These are phyloP conservation scores for Argyresthia goedartella DNA, from an alignment of 2,888 invertebrate species.

Conservation along the genomic window DNA sequence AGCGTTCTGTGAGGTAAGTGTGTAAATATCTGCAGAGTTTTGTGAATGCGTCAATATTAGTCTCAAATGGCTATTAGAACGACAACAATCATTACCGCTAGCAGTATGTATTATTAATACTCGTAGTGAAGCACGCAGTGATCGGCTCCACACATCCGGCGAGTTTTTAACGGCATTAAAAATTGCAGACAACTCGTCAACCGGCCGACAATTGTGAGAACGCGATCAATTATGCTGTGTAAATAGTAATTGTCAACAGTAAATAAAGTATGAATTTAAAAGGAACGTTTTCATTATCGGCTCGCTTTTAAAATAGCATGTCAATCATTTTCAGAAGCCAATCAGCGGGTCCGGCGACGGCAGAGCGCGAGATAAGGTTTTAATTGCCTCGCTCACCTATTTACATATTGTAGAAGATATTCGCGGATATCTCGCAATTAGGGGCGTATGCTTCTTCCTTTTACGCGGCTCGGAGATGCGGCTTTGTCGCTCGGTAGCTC, in stretches of 20 bases:
- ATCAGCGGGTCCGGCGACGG: constrained; percentile 43
- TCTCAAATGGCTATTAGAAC: background rate
- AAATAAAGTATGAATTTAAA: constrained; percentile 55
- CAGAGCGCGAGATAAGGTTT: constrained; percentile 60
- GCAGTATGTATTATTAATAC: background rate
- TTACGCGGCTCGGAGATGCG: constrained; percentile 30
- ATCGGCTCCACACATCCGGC: constrained; percentile 1
- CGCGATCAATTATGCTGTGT: constrained; percentile 64
- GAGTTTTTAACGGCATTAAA: constrained; percentile 34
- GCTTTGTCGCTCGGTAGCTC: constrained; percentile 43
- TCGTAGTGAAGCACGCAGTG: background rate
- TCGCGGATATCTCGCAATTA: constrained; percentile 62
- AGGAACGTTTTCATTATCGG: constrained; percentile 63
- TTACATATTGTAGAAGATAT: constrained; percentile 66
- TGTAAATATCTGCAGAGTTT: background rate
- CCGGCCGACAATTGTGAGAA: constrained; percentile 66
- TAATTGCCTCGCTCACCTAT: constrained; percentile 65
- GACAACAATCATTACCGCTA: constrained; percentile 1
- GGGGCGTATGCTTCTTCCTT: constrained; percentile 59
- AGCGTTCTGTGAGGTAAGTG: background rate
- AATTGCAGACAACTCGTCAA: constrained; percentile 55
- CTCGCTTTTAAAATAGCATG: constrained; percentile 55
- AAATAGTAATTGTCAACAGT: constrained; percentile 65
- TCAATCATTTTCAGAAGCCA: constrained; percentile 66
- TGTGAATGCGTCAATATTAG: background rate